phyloP scores from a whole-genome alignment of 2,888 invertebrate species.

The Tiphia femorata region DNA sequence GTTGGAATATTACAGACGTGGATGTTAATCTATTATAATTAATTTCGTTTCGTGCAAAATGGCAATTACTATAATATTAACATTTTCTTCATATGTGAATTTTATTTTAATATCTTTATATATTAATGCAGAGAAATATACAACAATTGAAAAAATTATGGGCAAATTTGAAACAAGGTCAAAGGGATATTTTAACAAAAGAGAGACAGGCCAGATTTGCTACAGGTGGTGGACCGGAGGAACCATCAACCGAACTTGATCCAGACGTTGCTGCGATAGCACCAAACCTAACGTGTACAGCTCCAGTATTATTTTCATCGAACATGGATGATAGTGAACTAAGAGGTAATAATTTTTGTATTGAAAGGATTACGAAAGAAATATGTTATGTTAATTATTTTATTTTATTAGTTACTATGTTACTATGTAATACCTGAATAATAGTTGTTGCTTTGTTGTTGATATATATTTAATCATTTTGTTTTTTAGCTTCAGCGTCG shows the following conservation, averaged over 20 bases:
- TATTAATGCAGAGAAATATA: slow-evolving; percentile 3
- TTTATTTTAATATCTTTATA: slow-evolving; percentile 2
- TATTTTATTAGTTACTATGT: no score
- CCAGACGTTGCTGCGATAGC: background rate
- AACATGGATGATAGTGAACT: slow-evolving; percentile 2
- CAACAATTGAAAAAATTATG: background rate
- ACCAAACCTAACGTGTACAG: background rate
- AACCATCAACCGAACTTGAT: background rate
- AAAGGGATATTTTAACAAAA: no score
- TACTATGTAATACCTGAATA: no score
- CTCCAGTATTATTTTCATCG: slow-evolving; percentile 1
- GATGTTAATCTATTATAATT: no score
- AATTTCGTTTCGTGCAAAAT: no score
- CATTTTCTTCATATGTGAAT: background rate
- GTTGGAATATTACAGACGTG: no score
- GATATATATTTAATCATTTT: background rate
- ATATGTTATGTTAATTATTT: background rate
- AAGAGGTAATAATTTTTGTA: background rate
- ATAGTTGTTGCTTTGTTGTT: no score
- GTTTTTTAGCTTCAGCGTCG: no score
- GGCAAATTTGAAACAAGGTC: slow-evolving; percentile 3
- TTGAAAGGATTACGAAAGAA: background rate
- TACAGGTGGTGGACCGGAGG: background rate
- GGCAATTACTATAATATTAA: slow-evolving; percentile 1
- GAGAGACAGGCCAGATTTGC: no score